Base-by-base conservation (phyloP, 92 coral and sea anemone species). In the Meandrina meandrites region DNA sequence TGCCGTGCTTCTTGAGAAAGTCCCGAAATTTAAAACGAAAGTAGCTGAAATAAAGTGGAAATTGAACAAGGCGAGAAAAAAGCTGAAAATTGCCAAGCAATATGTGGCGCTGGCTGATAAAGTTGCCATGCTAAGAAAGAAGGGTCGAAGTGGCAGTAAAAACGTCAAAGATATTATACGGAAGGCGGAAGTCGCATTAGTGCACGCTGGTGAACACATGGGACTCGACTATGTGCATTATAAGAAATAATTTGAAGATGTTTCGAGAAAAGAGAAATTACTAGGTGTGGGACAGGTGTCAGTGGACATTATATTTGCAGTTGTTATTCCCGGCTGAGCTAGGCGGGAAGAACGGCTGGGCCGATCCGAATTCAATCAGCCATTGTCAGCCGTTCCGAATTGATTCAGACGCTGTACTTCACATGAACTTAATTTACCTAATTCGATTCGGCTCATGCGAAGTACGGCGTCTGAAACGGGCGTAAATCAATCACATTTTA, bases 141-240 rank as follows among this genome's bases (percentile, higher is more conserved):
- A 83, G 18, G 93, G 88, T 47, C 79, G 78, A 8, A 78, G 82
- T 22, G 88, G 85, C 8, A 86, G 88, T 36, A 86, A 74, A 35
- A 89, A 86, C 51, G 96, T 96, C 13, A 93, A 90, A 68, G 89
- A 91, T 66, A 91, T 96, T n/a, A 96, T 96, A 42, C 74, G 87
- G 17, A 94, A 90, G 62, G 98, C 98, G 17, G 98, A 96, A 53
- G 81, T 79, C 35, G 96, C 93, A 27, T 74, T 96, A 53, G 90
- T 96, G 24, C 93, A 93, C 82, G 91, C 98, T 21, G 98, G 98
- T 30, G 98, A 96, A 67, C 93, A 88, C 56, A 91, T 96, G 95
- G 98, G 98, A 34, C 92, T 96, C 9, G 98, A 96, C 50, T 96
- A 96, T 30, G 92, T 96, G 89, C 98, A 96, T 87, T 96, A 90